A percentile compares a stretch with the other conserved stretches of the same genome.
phyloP scores from a whole-genome alignment of 1,140 invertebrate genomes.

The Telenomus remus region DNA sequence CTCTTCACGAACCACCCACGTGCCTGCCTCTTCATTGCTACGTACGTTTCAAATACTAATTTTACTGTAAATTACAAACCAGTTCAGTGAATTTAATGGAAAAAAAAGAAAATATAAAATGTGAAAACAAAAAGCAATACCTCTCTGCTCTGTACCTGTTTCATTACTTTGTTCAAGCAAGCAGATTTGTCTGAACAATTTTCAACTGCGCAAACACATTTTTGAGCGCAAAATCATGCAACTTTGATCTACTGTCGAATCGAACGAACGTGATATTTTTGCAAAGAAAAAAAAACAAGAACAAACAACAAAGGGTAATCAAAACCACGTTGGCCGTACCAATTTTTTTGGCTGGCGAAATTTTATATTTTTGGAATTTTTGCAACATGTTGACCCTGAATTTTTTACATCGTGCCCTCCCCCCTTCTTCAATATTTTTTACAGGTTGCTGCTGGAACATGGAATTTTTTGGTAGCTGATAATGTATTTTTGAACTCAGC shows the following conservation, averaged over 20 bases:
- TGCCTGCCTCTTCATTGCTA: slow-evolving; percentile 24
- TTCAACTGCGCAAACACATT: slow-evolving; percentile 51
- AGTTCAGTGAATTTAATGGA: slow-evolving; percentile 47
- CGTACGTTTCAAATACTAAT: slow-evolving; percentile 25
- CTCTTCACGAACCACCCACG: not conserved
- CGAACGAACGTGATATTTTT: slow-evolving; percentile 39
- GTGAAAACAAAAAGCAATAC: not conserved
- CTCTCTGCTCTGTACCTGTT: slow-evolving; percentile 25
- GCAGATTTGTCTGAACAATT: slow-evolving; percentile 2
- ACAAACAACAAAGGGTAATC: not conserved
- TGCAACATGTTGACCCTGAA: slow-evolving; percentile 53
- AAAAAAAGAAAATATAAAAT: slow-evolving; percentile 6
- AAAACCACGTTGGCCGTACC: slow-evolving; percentile 57
- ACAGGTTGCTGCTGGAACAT: slow-evolving; percentile 72
- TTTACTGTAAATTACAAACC: slow-evolving; percentile 20
- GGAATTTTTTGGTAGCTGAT: slow-evolving; percentile 74
- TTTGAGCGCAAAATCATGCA: slow-evolving; percentile 47
- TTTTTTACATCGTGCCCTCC: slow-evolving; percentile 52
- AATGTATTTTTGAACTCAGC: slow-evolving; percentile 73
- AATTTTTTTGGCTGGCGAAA: slow-evolving; percentile 74
- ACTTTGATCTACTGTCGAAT: slow-evolving; percentile 4
- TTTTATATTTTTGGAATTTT: slow-evolving; percentile 77
- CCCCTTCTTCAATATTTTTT: slow-evolving; percentile 65
- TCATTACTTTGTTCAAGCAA: slow-evolving; percentile 6
- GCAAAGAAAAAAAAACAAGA: slow-evolving; percentile 15